Percentiles rank a stretch among this genome's conserved stretches.
Evolutionary conservation across 1,140 invertebrate species (phyloP).

Genomic region (Lordiphosa clarofinis): DNA sequence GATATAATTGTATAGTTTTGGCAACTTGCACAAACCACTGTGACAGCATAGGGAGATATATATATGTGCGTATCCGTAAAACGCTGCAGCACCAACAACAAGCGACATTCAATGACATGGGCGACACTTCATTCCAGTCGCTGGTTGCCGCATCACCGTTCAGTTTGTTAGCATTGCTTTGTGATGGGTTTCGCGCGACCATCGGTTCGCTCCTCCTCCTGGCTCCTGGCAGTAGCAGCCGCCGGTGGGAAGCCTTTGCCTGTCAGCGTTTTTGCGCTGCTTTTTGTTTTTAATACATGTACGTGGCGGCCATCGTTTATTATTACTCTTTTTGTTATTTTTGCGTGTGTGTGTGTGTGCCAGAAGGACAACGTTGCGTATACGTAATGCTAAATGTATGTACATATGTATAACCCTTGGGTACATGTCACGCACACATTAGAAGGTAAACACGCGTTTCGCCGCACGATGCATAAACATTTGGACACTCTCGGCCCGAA

Average conservation of each 20-base stretch:
- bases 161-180: constrained; percentile 72
- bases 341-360: constrained; percentile 33
- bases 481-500: constrained; percentile 47
- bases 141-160: constrained; percentile 29
- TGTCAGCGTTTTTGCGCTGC: constrained; percentile 61
- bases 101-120: no score
- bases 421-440: constrained; percentile 73
- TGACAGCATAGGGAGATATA: no score
- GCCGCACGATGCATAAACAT: constrained; percentile 71
- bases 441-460: constrained; percentile 68
- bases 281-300: constrained; percentile 76
- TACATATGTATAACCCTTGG: constrained; percentile 37
- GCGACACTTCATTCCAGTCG: constrained; percentile 46
- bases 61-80: no score
- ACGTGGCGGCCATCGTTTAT: constrained; percentile 72
- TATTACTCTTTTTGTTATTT: constrained; percentile 42
- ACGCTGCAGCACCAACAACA: no score
- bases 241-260: constrained; percentile 39
- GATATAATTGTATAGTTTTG: no score
- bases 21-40: no score
- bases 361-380: constrained; percentile 47
- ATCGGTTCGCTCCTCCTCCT: no score
- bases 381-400: constrained; percentile 49
- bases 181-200: constrained; percentile 28
- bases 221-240: background rate